Percentiles rank a stretch among this genome's conserved stretches.
Evolutionary conservation across 2,113 vertebrate genomes (phyloP).

Genomic region (Cyprinodon brontotheroides): DNA sequence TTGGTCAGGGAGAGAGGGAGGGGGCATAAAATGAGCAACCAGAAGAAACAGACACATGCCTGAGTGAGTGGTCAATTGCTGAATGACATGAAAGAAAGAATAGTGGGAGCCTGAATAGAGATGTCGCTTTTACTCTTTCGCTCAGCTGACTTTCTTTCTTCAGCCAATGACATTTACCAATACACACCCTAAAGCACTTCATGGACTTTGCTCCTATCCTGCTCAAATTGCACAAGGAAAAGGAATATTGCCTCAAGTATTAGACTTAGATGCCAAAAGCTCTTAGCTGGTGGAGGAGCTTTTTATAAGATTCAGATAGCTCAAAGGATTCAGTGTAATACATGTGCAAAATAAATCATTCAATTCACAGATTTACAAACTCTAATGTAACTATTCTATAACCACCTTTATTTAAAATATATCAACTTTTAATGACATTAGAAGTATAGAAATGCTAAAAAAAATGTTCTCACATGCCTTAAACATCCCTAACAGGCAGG

Average conservation of each 20-base stretch:
- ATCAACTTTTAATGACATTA: not conserved
- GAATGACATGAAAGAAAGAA: conserved; percentile 41
- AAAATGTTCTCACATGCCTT: not conserved
- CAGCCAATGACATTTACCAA: conserved; percentile 65
- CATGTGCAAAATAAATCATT: not conserved
- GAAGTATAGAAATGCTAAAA: not conserved
- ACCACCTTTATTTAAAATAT: not conserved
- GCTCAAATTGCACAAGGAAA: conserved; percentile 44
- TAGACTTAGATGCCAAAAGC: conserved; percentile 42
- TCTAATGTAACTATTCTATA: not conserved
- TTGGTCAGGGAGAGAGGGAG: conserved; percentile 3
- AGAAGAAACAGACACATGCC: conserved; percentile 42
- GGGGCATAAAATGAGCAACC: conserved; percentile 20
- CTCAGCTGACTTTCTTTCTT: conserved; percentile 69
- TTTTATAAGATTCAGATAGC: conserved; percentile 5
- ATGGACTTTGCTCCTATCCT: conserved; percentile 23
- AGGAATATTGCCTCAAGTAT: conserved; percentile 24
- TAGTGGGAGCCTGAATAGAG: conserved; percentile 46
- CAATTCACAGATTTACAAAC: not conserved
- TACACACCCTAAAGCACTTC: conserved; percentile 52
- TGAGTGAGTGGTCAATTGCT: conserved; percentile 46
- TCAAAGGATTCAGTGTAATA: not conserved
- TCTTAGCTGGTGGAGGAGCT: conserved; percentile 19
- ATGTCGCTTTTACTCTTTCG: conserved; percentile 58
- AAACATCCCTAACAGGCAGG: not conserved